Evolutionary conservation across 2,113 vertebrate species (phyloP).

Genomic region (Malaclemys terrapin): DNA sequence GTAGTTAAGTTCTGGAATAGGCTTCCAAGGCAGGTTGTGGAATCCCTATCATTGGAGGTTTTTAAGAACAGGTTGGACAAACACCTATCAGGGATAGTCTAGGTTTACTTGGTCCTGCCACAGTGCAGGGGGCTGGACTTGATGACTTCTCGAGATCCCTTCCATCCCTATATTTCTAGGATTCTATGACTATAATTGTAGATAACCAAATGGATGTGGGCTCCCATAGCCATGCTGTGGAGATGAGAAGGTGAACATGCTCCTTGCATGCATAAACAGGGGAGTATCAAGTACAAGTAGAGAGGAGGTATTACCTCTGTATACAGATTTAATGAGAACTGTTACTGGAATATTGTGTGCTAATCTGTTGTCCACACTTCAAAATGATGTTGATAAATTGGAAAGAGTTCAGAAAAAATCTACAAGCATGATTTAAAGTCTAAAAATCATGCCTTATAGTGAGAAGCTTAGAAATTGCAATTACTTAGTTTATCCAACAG

Average conservation of each 20-base stretch:
- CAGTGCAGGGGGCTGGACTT: background rate
- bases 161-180: background rate
- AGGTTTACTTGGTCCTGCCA: background rate
- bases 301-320: background rate
- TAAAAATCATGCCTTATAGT: background rate
- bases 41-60: background rate
- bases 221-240: slow-evolving; percentile 21
- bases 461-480: background rate
- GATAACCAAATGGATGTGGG: background rate
- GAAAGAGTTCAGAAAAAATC: background rate
- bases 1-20: background rate
- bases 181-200: background rate
- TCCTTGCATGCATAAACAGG: background rate
- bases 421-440: background rate
- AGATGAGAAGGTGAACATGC: background rate
- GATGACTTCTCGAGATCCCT: background rate
- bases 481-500: background rate
- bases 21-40: background rate
- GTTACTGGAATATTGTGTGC: background rate
- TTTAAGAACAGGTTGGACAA: background rate
- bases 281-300: background rate
- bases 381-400: background rate
- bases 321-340: background rate
- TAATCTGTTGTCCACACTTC: background rate
- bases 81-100: background rate